Percentiles rank a stretch among this genome's conserved stretches.
Evolutionary conservation across 2,797 vertebrate species (phyloP).

Genomic region (Cacajao melanocephalus): DNA sequence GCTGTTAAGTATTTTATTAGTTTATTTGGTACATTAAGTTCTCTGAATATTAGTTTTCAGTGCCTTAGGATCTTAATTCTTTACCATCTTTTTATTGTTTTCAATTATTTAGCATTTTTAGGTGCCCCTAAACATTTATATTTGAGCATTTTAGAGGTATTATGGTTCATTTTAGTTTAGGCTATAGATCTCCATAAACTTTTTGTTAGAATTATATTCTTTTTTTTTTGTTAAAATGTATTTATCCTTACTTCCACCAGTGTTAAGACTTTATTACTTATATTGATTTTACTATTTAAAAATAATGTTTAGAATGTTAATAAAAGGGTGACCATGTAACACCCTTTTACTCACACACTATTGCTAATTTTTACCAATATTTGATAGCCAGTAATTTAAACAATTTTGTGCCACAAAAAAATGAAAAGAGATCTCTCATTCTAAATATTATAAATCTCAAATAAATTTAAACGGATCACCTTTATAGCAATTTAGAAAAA

Average conservation of each 20-base stretch:
- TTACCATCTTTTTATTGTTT: constrained; percentile 30
- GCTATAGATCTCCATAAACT: not conserved
- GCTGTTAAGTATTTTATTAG: constrained; percentile 58
- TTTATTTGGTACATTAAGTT: constrained; percentile 36
- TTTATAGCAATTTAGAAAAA: not conserved
- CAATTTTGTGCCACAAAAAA: not conserved
- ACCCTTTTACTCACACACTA: not conserved
- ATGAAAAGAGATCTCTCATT: not conserved
- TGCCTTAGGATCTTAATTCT: constrained; percentile 35
- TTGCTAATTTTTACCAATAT: not conserved
- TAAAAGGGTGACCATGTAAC: not conserved
- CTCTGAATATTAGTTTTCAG: constrained; percentile 20
- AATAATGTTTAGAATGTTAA: not conserved
- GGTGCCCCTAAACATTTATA: not conserved
- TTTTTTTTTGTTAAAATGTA: not conserved
- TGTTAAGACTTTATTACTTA: not conserved
- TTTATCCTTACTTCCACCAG: constrained; percentile 28
- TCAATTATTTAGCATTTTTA: constrained; percentile 42
- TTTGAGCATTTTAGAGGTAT: not conserved
- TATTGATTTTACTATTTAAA: constrained; percentile 34
- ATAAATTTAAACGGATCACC: not conserved
- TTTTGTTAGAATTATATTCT: not conserved
- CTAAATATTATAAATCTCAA: not conserved
- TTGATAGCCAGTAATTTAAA: constrained; percentile 30
- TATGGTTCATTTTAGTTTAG: constrained; percentile 40